Conservation (phyloP, 2,888 invertebrate species). For the Drosophila suboccidentalis region DNA sequence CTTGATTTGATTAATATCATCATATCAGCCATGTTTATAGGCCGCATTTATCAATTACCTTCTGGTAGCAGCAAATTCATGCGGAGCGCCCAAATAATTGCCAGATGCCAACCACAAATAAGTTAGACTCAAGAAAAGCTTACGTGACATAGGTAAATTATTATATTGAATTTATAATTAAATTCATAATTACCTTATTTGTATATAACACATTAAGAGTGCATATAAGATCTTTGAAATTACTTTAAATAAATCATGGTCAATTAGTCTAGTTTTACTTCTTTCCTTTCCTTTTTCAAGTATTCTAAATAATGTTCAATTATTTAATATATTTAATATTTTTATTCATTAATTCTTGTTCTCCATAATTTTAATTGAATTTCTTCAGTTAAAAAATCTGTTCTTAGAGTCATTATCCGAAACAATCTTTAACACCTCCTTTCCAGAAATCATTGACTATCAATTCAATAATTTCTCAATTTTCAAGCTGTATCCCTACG, state of each 20-base stretch:
- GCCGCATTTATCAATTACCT: slow-evolving; percentile 58
- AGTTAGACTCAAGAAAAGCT: neutral
- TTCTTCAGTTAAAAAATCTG: neutral
- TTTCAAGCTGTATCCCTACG: neutral
- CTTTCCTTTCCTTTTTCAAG: no score
- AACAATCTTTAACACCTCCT: no score
- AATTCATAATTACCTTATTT: neutral
- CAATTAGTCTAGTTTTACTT: no score
- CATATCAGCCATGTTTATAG: slow-evolving; percentile 55
- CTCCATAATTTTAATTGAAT: no score
- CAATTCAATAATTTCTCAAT: neutral
- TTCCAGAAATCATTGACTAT: no score
- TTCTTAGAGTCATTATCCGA: neutral
- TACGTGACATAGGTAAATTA: neutral
- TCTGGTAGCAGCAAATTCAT: neutral
- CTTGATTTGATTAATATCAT: slow-evolving; percentile 66
- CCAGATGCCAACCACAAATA: slow-evolving; percentile 17
- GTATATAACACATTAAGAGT: no score
- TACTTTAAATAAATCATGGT: no score
- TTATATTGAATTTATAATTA: neutral
- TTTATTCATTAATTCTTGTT: no score
- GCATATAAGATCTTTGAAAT: no score
- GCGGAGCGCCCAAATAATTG: neutral
- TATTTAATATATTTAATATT: no score
- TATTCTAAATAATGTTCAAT: no score